These are phyloP conservation scores for Gambusia affinis DNA, from an alignment of 2,113 vertebrate genomes.

Conservation along the genomic window DNA sequence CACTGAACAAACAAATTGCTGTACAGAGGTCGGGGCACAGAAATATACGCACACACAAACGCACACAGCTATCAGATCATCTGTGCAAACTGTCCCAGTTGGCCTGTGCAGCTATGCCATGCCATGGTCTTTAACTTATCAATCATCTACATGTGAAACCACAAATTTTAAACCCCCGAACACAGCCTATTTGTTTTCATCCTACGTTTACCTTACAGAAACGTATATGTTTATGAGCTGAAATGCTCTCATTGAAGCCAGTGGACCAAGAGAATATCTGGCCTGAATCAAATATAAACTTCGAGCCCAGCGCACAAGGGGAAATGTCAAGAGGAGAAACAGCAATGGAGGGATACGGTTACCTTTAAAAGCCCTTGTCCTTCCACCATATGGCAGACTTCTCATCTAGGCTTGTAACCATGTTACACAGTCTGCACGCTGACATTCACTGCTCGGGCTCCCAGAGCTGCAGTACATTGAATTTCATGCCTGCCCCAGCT, in stretches of 20 bases:
- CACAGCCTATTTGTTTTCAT: conserved; percentile 67
- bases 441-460: conserved; percentile 73
- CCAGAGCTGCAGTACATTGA: conserved; percentile 49
- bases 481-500: conserved; percentile 58
- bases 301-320: conserved; percentile 50
- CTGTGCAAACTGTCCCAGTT: conserved; percentile 32
- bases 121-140: conserved; percentile 57
- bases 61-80: conserved; percentile 19
- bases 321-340: conserved; percentile 67
- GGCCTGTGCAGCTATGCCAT: conserved; percentile 25
- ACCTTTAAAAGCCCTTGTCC: conserved; percentile 79
- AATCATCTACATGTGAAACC: conserved; percentile 63
- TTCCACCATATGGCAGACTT: conserved; percentile 71
- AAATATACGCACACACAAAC: conserved; percentile 3
- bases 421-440: conserved; percentile 69
- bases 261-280: conserved; percentile 65
- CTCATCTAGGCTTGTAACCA: conserved; percentile 62
- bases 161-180: conserved; percentile 53
- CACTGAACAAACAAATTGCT: conserved; percentile 72
- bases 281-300: conserved; percentile 77
- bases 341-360: conserved; percentile 75
- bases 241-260: conserved; percentile 59
- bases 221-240: conserved; percentile 79
- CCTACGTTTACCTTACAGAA: conserved; percentile 77
- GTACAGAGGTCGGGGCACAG: conserved; percentile 28